Evolutionary conservation across 2,888 invertebrate genomes (phyloP), one percentile per base, ranked within the genome.

Genomic region (Dasypolia templi): DNA sequence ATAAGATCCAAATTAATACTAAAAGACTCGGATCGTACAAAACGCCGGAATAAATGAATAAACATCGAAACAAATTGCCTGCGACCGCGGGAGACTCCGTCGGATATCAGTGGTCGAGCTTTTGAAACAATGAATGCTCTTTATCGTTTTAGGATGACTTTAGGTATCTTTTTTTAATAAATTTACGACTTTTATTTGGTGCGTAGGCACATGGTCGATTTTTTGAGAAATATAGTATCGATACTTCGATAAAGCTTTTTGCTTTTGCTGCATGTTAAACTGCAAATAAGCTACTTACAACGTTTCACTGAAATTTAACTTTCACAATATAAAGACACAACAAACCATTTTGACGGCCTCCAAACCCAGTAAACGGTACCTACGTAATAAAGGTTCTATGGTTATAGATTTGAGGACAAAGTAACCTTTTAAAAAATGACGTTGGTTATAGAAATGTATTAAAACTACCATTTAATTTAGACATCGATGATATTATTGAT

Each of bases 1-100:
- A 95, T 95, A 93, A 93, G 93, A 89, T 91, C 92, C 91, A 94
- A 95, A 94, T 94, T 94, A 94, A 94, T 94, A 93, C 93, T 92
- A 92, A 93, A 94, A 91, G 90, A 89, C 88, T 86, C 88, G 89
- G 90, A 90, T 90, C 90, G 90, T 90, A 93, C 92, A 92, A 93
- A 92, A 93, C 89, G 89, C 90, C 89, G 89, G 94, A 93, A 95
- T 94, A 94, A 92, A 94, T 94, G 93, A 94, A 94, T 94, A 95
- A 91, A 93, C 93, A 93, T 93, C 85, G 92, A 87, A 92, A 93
- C 93, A 92, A 94, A 94, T 93, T 91, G 93, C 88, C 89, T 84
- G 88, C 89, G 91, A 90, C 89, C 77, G 85, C 79, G 79, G 81
- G 82, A 78, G 79, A 71, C 81, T 76, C 77, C 74, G 75, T 71